Percentiles rank a stretch among this genome's conserved stretches.
Conservation (phyloP, 2,888 invertebrate genomes). For the Busseola fusca region DNA sequence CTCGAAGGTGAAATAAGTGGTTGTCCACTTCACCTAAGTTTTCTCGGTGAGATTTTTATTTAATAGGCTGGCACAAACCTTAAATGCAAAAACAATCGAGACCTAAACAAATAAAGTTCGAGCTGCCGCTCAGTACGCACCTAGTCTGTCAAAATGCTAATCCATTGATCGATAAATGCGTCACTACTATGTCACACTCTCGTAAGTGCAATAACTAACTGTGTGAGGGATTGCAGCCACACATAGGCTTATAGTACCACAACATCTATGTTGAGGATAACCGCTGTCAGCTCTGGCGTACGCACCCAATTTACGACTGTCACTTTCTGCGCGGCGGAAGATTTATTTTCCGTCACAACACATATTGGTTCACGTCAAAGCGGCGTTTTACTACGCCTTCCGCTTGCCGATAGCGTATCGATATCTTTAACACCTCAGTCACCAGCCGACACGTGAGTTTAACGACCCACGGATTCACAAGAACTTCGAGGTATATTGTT, state of each 20-base stretch:
- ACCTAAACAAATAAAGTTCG: no score
- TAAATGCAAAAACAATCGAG: not conserved
- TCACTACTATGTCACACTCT: constrained; percentile 31
- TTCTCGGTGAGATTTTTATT: no score
- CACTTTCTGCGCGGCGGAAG: constrained; percentile 36
- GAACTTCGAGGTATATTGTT: constrained; percentile 49
- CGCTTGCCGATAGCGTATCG: constrained; percentile 66
- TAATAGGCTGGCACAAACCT: no score
- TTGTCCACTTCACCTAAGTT: no score
- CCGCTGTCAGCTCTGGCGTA: not conserved
- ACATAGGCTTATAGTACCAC: not conserved
- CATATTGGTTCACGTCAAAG: constrained; percentile 56
- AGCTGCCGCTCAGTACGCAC: not conserved
- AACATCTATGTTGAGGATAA: constrained; percentile 1
- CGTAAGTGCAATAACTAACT: constrained; percentile 11
- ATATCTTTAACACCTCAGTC: constrained; percentile 62
- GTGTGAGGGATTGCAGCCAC: not conserved
- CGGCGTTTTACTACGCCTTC: constrained; percentile 69
- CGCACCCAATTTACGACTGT: constrained; percentile 29
- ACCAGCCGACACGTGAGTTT: not conserved
- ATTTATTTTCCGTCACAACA: constrained; percentile 67
- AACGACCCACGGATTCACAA: constrained; percentile 34
- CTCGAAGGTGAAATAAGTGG: not conserved
- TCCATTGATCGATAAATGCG: constrained; percentile 18
- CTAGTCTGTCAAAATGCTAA: constrained; percentile 18